Evolutionary conservation across 2,797 vertebrate genomes (phyloP), one percentile per base, ranked within the genome.

Genomic region (Rachycentron canadum): DNA sequence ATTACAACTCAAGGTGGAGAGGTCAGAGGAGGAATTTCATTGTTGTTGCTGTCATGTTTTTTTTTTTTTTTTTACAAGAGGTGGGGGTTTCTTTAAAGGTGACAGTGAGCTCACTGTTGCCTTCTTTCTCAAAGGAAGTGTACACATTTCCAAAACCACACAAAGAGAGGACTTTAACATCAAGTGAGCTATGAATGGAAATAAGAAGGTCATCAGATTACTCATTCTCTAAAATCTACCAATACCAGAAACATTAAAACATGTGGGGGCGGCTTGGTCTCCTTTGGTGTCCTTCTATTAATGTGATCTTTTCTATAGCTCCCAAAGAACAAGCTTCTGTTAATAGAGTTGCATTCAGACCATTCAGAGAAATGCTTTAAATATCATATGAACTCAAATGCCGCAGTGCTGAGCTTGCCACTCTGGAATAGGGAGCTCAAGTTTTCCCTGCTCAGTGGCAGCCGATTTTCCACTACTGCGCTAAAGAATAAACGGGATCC

Each of bases 1-100:
- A 90, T 89, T 89, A 91, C 88, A 89, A 75, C 58, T 83, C 63
- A 40, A 86, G 86, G 82, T 88, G 77, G 21, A 66, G 86, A 90
- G 85, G 90, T 89, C 78, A 78, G 66, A 2, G 3, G 26, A 83
- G 86, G 90, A 90, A 89, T 91, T 47, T 77, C 65, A 84, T 69
- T 88, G 74, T 83, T 79, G 61, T n/a, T 55, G 50, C 19, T 4
- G 3, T 66, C 62, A 57, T 69, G 43, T 56, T 73, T 65, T 81
- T 73, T n/a, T 8, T 47, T 47, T 21, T n/a, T 69, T 34, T 55
- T 64, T 76, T 30, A 40, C 5, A 13, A 36, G 43, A 32, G 30
- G 23, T 25, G 61, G 59, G 34, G 28, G 58, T 53, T 69, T 81
- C 60, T 81, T 74, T 65, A 69, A 66, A 69, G 25, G 45, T 66